Conservation (phyloP, 37 sponge, comb jelly and placozoan genomes). For the Lycopodina hypogea region DNA sequence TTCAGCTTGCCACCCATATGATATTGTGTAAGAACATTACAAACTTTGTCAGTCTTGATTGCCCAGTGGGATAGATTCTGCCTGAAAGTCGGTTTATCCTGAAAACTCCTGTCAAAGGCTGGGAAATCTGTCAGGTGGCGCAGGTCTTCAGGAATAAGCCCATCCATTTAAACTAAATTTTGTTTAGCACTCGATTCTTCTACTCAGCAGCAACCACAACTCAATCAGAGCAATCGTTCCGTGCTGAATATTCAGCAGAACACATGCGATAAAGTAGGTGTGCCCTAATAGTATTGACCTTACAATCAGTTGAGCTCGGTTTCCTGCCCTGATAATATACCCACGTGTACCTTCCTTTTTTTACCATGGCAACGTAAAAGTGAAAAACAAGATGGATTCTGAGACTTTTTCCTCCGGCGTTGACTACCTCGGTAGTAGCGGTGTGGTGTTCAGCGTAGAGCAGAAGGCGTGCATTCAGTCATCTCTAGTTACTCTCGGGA, state of each 20-base stretch:
- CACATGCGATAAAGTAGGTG: too few species aligned
- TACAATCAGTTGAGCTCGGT: too few species aligned
- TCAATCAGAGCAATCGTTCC: too few species aligned
- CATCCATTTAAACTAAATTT: slow-evolving; percentile 19
- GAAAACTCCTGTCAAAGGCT: slow-evolving; percentile 47
- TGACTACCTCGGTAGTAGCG: slow-evolving; percentile 80
- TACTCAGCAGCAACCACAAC: background rate
- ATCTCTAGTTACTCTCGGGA: slow-evolving; percentile 70
- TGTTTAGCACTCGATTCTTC: too few species aligned
- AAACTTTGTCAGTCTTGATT: slow-evolving; percentile 63
- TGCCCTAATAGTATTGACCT: too few species aligned
- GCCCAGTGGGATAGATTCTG: slow-evolving; percentile 59
- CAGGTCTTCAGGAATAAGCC: slow-evolving; percentile 45
- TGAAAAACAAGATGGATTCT: slow-evolving; percentile 72
- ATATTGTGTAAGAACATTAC: background rate
- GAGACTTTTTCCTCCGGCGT: slow-evolving; percentile 53
- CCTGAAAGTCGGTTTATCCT: slow-evolving; percentile 70
- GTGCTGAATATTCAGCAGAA: too few species aligned
- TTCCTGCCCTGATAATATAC: too few species aligned
- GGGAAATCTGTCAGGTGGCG: slow-evolving; percentile 63
- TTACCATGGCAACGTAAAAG: background rate
- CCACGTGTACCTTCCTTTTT: too few species aligned
- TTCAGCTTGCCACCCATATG: too few species aligned
- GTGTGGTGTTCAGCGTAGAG: slow-evolving; percentile 89
- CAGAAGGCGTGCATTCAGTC: slow-evolving; percentile 88